These are phyloP conservation scores for Hestina assimilis DNA, from an alignment of 1,140 invertebrate genomes.

Conservation along the genomic window DNA sequence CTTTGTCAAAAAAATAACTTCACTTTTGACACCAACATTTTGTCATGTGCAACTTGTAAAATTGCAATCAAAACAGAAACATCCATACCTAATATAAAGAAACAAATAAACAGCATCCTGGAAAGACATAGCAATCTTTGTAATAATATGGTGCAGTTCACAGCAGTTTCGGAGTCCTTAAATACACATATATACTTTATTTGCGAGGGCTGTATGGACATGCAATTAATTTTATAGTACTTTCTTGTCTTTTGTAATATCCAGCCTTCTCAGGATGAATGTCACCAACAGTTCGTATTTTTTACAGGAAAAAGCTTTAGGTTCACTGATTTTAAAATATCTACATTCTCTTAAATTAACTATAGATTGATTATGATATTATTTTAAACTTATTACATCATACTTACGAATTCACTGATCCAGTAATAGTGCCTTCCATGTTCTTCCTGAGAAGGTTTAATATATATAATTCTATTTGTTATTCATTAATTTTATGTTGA, in stretches of 20 bases:
- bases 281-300: no score
- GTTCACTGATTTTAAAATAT: no score
- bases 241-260: neutral
- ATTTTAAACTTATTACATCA: no score
- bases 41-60: conserved; percentile 51
- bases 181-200: conserved; percentile 58
- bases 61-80: conserved; percentile 40
- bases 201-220: conserved; percentile 58
- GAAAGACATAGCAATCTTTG: conserved; percentile 50
- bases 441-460: no score
- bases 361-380: no score
- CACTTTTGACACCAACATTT: conserved; percentile 23
- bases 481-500: no score
- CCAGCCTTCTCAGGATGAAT: no score
- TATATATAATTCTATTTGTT: no score
- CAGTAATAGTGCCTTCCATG: no score
- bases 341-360: no score
- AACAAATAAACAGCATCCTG: conserved; percentile 38
- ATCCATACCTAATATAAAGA: conserved; percentile 43
- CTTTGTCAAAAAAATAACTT: conserved; percentile 62
- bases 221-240: conserved; percentile 49
- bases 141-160: conserved; percentile 44
- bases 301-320: no score
- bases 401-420: no score
- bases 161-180: conserved; percentile 40